Percentiles rank a stretch among this genome's conserved stretches.
Evolutionary conservation across 2,797 vertebrate species (phyloP).

Genomic region (Petrocephalus sullivani): DNA sequence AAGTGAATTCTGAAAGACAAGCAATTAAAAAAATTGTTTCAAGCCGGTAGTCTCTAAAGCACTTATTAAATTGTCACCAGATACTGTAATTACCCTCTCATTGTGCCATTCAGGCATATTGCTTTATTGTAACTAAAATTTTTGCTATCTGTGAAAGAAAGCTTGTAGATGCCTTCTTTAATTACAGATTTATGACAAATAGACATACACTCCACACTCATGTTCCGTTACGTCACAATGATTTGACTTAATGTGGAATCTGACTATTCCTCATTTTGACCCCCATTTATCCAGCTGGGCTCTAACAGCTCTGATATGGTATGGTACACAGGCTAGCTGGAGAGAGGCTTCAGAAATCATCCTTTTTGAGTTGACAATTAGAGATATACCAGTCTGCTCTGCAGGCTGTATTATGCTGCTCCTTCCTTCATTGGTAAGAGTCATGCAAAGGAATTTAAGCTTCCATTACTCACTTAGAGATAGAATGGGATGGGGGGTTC

Average conservation of each 20-base stretch:
- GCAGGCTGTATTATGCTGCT: background rate
- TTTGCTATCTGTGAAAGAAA: background rate
- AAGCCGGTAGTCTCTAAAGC: background rate
- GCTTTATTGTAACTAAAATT: constrained; percentile 5
- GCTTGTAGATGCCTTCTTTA: background rate
- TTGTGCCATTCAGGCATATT: background rate
- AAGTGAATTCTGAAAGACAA: background rate
- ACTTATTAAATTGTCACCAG: constrained; percentile 17
- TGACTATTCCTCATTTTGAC: background rate
- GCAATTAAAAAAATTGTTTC: constrained; percentile 5
- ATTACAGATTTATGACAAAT: background rate
- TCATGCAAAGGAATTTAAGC: background rate
- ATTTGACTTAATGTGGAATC: background rate
- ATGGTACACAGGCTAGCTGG: background rate
- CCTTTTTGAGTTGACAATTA: background rate
- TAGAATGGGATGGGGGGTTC: background rate
- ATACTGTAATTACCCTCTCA: constrained; percentile 3
- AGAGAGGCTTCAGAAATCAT: background rate
- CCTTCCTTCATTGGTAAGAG: background rate
- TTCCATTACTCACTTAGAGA: background rate
- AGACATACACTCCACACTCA: background rate
- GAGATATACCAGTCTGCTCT: background rate
- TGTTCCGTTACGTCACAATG: background rate
- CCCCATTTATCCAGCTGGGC: background rate
- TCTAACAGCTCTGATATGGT: background rate